Evolutionary conservation across 1,140 invertebrate genomes (phyloP).

Genomic region (Tetragonula clypearis): DNA sequence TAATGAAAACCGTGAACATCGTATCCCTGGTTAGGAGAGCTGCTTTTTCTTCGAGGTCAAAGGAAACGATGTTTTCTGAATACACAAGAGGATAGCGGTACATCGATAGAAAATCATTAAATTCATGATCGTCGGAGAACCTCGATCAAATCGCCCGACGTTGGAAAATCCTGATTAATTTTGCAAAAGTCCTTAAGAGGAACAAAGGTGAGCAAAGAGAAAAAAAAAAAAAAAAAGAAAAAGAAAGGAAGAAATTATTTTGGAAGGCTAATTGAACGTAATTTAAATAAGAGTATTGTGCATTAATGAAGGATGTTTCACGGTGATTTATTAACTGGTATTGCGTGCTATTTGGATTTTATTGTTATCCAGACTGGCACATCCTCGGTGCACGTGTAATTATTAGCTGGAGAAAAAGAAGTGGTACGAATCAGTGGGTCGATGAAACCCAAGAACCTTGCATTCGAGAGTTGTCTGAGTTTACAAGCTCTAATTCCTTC

Average conservation of each 20-base stretch:
- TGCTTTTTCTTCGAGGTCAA: constrained; percentile 41
- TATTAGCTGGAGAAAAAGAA: constrained; percentile 52
- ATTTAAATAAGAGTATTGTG: background rate
- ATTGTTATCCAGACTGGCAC: constrained; percentile 12
- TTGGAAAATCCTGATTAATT: background rate
- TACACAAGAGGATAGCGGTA: constrained; percentile 51
- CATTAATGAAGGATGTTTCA: background rate
- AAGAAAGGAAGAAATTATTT: background rate
- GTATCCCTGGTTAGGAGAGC: background rate
- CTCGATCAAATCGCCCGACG: background rate
- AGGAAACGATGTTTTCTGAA: constrained; percentile 53
- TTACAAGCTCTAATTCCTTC: constrained; percentile 61
- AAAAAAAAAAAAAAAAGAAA: too few species aligned
- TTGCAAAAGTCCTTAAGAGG: background rate
- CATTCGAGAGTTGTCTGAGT: constrained; percentile 57
- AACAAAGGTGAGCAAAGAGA: background rate
- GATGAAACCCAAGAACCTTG: constrained; percentile 57
- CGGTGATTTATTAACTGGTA: background rate
- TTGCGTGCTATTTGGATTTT: constrained; percentile 15
- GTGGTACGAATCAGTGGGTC: constrained; percentile 65
- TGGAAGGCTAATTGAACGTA: background rate
- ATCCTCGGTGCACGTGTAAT: constrained; percentile 22
- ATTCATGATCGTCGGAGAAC: background rate
- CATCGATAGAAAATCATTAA: constrained; percentile 37
- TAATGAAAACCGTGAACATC: background rate